A percentile compares a stretch with the other conserved stretches of the same genome.
These are phyloP conservation scores for Drosophila limbata DNA, from an alignment of 2,888 invertebrate genomes.

Conservation along the genomic window DNA sequence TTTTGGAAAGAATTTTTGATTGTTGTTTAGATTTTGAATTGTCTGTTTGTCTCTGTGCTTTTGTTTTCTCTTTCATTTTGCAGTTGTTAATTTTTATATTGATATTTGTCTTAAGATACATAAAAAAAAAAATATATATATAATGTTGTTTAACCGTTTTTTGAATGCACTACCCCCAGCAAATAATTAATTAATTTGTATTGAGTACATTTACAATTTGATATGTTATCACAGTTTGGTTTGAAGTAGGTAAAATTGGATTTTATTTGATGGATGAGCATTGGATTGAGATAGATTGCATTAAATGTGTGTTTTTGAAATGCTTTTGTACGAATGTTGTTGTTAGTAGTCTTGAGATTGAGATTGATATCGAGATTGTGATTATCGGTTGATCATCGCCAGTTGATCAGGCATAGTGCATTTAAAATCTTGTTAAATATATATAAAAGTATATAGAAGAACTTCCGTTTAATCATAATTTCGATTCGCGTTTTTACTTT, in stretches of 20 bases:
- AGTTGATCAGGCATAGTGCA: slow-evolving; percentile 67
- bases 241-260: slow-evolving; percentile 31
- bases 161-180: slow-evolving; percentile 76
- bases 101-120: slow-evolving; percentile 52
- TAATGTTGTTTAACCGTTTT: slow-evolving; percentile 69
- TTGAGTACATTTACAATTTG: slow-evolving; percentile 30
- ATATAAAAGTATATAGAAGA: slow-evolving; percentile 13
- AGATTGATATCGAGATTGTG: slow-evolving; percentile 28
- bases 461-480: slow-evolving; percentile 57
- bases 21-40: slow-evolving; percentile 72
- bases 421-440: slow-evolving; percentile 77
- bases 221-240: slow-evolving; percentile 49
- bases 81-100: slow-evolving; percentile 48
- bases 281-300: slow-evolving; percentile 33
- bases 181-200: slow-evolving; percentile 21
- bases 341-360: slow-evolving; percentile 45
- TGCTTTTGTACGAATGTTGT: slow-evolving; percentile 52
- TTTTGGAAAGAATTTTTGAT: slow-evolving; percentile 82
- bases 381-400: slow-evolving; percentile 42
- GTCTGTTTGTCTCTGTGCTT: slow-evolving; percentile 63
- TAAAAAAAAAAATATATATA: slow-evolving; percentile 48
- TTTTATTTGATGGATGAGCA: slow-evolving; percentile 41
- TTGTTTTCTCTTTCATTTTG: slow-evolving; percentile 45
- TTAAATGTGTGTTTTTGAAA: slow-evolving; percentile 50
- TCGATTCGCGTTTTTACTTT: slow-evolving; percentile 58